These are phyloP conservation scores for Sebastes oblongus DNA, from an alignment of 2,797 vertebrate species.

Conservation along the genomic window DNA sequence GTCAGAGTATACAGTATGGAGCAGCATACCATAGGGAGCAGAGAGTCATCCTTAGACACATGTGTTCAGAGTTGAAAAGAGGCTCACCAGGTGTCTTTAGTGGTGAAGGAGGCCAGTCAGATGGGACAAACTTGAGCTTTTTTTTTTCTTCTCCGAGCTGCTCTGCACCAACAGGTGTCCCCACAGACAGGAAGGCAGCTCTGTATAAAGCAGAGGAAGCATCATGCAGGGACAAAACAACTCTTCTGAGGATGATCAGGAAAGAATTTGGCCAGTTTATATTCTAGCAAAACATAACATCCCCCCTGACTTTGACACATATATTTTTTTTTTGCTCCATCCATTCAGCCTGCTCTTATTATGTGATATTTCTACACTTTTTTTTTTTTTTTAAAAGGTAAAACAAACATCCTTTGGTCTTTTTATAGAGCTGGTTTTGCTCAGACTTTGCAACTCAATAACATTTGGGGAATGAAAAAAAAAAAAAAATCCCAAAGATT, in stretches of 20 bases:
- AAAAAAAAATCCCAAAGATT: conserved; percentile 2
- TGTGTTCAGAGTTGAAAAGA: conserved; percentile 1
- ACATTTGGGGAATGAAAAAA: conserved; percentile 10
- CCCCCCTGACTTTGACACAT: not conserved
- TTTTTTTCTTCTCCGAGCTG: conserved; percentile 28
- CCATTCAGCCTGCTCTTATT: not conserved
- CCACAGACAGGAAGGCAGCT: conserved; percentile 51
- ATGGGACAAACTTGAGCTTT: conserved; percentile 33
- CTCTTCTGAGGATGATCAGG: conserved; percentile 32
- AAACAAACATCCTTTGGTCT: not conserved
- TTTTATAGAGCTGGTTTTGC: not conserved
- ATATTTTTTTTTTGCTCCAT: not conserved
- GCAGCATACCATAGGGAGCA: not conserved
- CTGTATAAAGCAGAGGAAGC: conserved; percentile 55
- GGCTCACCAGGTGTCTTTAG: conserved; percentile 30
- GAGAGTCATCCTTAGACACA: not conserved
- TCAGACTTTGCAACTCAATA: conserved; percentile 8
- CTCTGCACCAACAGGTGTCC: conserved; percentile 75
- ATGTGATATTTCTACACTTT: not conserved
- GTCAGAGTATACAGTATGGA: not conserved
- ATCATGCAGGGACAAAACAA: conserved; percentile 41
- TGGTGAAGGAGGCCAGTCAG: conserved; percentile 30
- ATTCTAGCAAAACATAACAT: conserved; percentile 24
- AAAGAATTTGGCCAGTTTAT: conserved; percentile 35
- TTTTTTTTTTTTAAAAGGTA: not conserved